Evolutionary conservation across 2,797 vertebrate species (phyloP).

Genomic region (Botia almorhae): DNA sequence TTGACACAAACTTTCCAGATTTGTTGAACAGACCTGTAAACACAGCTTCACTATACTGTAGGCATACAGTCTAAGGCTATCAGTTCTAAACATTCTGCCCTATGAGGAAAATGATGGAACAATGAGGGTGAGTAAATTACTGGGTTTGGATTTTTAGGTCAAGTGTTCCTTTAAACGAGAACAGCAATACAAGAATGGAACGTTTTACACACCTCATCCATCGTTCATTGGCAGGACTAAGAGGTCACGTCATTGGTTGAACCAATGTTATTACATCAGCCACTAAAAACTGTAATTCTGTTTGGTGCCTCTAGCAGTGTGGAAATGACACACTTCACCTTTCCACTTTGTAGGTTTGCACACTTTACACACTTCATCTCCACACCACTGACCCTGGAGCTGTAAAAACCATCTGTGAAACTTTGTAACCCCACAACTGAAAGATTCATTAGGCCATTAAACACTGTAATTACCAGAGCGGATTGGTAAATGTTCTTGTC

Average conservation of each 20-base stretch:
- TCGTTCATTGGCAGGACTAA: not conserved
- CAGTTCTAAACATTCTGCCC: not conserved
- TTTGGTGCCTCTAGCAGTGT: not conserved
- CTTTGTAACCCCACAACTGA: not conserved
- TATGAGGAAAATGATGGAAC: not conserved
- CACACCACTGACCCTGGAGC: not conserved
- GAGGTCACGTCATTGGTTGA: not conserved
- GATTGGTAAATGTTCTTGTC: slow-evolving; percentile 9
- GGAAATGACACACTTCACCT: not conserved
- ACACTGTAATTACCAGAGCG: slow-evolving; percentile 4
- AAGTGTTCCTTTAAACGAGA: not conserved
- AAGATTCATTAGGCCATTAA: slow-evolving; percentile 18
- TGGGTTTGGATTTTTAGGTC: too few relatives aligned
- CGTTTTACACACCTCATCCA: not conserved
- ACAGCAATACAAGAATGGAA: not conserved
- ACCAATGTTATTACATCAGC: too few relatives aligned
- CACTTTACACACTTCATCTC: not conserved
- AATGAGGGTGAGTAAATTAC: not conserved
- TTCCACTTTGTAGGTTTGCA: not conserved
- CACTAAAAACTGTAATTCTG: not conserved
- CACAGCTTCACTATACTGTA: too few relatives aligned
- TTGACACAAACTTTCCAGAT: too few relatives aligned
- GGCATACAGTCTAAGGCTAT: not conserved
- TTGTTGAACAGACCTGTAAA: too few relatives aligned
- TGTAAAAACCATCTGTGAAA: slow-evolving; percentile 7